A percentile compares a stretch with the other conserved stretches of the same genome.
Evolutionary conservation across 1,140 invertebrate species (phyloP).

Genomic region (Drosophila takahashii): DNA sequence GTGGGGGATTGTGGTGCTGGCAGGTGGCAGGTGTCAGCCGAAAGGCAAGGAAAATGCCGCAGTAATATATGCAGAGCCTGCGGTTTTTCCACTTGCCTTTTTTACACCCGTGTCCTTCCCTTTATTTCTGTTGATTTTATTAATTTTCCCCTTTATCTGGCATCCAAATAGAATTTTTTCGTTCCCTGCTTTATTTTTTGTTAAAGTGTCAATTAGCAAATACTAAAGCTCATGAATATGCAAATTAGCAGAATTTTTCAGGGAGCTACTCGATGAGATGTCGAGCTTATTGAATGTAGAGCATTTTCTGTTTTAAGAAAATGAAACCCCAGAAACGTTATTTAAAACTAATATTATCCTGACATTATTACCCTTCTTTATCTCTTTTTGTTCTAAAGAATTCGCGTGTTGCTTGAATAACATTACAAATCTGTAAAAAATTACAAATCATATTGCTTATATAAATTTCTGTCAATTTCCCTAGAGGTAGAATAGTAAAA

Average conservation of each 20-base stretch:
- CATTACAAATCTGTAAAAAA: no score
- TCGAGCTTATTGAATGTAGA: conserved; percentile 16
- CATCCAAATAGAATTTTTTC: conserved; percentile 38
- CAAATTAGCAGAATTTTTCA: conserved; percentile 59
- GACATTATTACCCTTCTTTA: no score
- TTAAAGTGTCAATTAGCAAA: conserved; percentile 79
- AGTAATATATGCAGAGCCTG: conserved; percentile 63
- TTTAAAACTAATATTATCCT: no score
- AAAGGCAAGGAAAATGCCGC: conserved; percentile 41
- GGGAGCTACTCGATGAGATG: conserved; percentile 4
- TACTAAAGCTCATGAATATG: conserved; percentile 82
- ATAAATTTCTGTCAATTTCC: background rate
- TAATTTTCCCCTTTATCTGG: conserved; percentile 65
- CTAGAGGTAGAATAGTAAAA: background rate
- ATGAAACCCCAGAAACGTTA: background rate
- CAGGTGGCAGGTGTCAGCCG: conserved; percentile 8
- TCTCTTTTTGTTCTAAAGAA: no score
- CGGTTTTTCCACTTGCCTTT: conserved; percentile 46
- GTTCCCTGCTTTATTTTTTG: conserved; percentile 51
- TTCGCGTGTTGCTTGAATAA: no score
- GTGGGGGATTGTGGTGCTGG: conserved; percentile 33
- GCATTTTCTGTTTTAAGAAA: background rate
- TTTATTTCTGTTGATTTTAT: conserved; percentile 59
- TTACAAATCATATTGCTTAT: no score
- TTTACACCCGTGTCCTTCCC: conserved; percentile 7